Conservation (phyloP, 2,888 invertebrate species). For the Lasius fuliginosus region DNA sequence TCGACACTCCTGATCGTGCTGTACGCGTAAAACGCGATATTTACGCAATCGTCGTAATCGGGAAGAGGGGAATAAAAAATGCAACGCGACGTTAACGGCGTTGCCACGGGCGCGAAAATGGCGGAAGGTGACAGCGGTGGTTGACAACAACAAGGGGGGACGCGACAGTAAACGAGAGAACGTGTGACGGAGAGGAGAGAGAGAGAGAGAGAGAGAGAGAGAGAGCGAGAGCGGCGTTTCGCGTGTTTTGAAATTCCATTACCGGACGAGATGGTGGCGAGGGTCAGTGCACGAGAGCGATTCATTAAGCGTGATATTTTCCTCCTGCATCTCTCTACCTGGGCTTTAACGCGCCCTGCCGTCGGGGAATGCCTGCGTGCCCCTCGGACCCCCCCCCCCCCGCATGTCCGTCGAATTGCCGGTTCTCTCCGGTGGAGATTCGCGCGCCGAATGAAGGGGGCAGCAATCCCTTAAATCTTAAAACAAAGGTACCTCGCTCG, state of each 20-base stretch:
- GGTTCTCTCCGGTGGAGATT: conserved; percentile 32
- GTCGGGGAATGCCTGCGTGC: conserved; percentile 33
- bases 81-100: conserved; percentile 71
- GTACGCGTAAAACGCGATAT: not conserved
- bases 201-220: too few relatives aligned
- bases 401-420: conserved; percentile 11
- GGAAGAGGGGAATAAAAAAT: conserved; percentile 64
- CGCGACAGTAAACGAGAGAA: conserved; percentile 20
- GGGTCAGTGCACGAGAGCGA: conserved; percentile 73
- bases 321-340: conserved; percentile 59
- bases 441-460: conserved; percentile 34
- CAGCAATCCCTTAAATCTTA: not conserved
- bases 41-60: conserved; percentile 21
- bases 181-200: conserved; percentile 21
- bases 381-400: not conserved
- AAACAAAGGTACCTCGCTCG: conserved; percentile 32
- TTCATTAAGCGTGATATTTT: conserved; percentile 74
- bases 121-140: conserved; percentile 28
- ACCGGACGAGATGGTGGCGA: conserved; percentile 74
- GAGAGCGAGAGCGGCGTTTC: conserved; percentile 10
- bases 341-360: conserved; percentile 40
- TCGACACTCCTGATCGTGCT: not conserved
- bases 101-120: conserved; percentile 65
- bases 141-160: not conserved
- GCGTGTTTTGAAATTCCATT: conserved; percentile 84